Base-by-base conservation (phyloP, 2,888 invertebrate genomes). In the Aphrophora alni region DNA sequence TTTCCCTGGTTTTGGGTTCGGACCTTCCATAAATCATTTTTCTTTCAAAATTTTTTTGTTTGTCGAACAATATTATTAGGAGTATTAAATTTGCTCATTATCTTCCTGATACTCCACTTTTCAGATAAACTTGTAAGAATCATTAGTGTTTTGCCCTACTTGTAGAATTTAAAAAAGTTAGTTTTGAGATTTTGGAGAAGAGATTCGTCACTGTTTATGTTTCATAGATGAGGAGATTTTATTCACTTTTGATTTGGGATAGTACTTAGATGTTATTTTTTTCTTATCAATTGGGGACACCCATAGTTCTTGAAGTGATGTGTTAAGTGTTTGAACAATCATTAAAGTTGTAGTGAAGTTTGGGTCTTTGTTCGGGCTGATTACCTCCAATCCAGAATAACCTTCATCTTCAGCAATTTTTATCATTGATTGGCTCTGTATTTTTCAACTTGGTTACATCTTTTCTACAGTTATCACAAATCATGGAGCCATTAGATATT, bases 111-210 rank as follows among this genome's bases (percentile, higher is more conserved):
- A 33, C 72, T 70, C 78, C 78, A 78, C 24, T 1, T 12, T n/a
- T 78, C 73, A 17, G 78, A 72, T 26, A 78, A 51, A 25, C 78
- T 26, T 26, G 78, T 78, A 3, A 78, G 38, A 69, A 78, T 69
- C 78, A 78, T 78, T 38, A 78, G 3, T 33, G 69, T 77, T 70
- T 77, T 69, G 4, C 21, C 0, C 69, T 51, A n/a, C 33, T 69
- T 28, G 68, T 77, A 59, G 14, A 68, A 70, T 4, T 68, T 24
- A 73, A 71, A n/a, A 81, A 68, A 84, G 75, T 80, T 80, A 28
- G 79, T 78, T 81, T 71, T 71, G 77, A 74, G 72, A 77, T n/a
- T 69, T 81, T 59, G 78, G 75, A 83, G 80, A 77, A 79, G 51
- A 72, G 75, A 74, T 68, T 74, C 71, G 80, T 76, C 21, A 33